Conservation (phyloP, 2,113 vertebrate species). For the Brachionichthys hirsutus region DNA sequence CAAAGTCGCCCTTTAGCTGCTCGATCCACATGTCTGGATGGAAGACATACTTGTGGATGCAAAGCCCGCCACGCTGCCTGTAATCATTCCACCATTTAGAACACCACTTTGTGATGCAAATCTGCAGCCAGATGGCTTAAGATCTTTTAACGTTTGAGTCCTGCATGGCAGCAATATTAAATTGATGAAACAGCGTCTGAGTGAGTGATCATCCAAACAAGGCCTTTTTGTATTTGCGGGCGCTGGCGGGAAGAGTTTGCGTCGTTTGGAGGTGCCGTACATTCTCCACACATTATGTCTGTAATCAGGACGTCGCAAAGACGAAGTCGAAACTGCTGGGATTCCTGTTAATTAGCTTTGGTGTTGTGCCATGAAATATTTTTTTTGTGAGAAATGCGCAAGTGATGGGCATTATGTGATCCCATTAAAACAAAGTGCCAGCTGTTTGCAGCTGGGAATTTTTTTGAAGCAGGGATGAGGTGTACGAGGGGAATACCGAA, state of each 20-base stretch:
- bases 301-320: constrained; percentile 1
- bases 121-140: constrained; percentile 39
- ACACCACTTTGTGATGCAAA: constrained; percentile 41
- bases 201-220: constrained; percentile 15
- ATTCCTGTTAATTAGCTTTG: background rate
- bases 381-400: background rate
- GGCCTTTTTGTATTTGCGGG: background rate
- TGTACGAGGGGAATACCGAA: background rate
- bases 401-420: background rate
- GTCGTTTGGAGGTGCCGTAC: background rate
- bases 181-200: constrained; percentile 9
- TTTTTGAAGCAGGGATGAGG: background rate
- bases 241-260: background rate
- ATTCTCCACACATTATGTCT: background rate
- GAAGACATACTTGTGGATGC: constrained; percentile 9
- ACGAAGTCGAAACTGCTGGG: background rate
- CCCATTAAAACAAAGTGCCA: constrained; percentile 8
- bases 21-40: background rate
- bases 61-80: constrained; percentile 8
- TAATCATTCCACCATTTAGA: constrained; percentile 34
- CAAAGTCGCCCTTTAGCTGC: background rate
- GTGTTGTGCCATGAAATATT: constrained; percentile 1
- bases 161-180: constrained; percentile 35
- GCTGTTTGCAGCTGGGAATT: background rate
- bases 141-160: constrained; percentile 33